Conservation (phyloP, 2,113 vertebrate species). For the Myiopsitta monachus region DNA sequence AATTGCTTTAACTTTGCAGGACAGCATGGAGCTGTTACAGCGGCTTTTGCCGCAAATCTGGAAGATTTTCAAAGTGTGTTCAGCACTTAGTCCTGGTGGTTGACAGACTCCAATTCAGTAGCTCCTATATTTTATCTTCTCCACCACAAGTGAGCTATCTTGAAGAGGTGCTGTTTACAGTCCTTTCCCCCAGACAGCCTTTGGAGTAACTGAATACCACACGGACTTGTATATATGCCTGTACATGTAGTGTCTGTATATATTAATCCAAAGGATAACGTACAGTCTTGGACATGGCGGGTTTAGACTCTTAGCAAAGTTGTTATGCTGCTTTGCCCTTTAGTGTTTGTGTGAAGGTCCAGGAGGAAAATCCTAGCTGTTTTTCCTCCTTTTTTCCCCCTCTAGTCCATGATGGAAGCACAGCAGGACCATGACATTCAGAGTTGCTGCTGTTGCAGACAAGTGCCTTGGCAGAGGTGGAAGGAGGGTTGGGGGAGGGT, state of each 20-base stretch:
- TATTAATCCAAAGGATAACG: not conserved
- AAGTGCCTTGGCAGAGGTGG: not conserved
- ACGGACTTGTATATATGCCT: not conserved
- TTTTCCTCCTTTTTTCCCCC: not conserved
- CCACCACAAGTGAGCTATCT: not conserved
- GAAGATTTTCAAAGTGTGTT: not conserved
- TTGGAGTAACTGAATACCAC: not conserved
- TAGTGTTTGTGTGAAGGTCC: not conserved
- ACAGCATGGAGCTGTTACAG: fast-evolving
- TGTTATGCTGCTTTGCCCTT: not conserved
- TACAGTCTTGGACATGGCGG: not conserved
- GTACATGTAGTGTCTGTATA: not conserved
- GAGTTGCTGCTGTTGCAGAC: not conserved
- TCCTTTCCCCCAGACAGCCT: not conserved
- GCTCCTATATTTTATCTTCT: not conserved
- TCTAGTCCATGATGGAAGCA: not conserved
- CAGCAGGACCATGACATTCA: not conserved
- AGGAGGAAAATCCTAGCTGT: not conserved
- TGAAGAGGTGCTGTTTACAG: not conserved
- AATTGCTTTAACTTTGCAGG: not conserved
- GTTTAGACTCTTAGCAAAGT: not conserved
- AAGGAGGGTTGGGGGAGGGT: not conserved
- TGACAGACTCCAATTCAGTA: not conserved
- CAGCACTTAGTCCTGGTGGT: not conserved
- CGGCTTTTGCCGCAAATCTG: not conserved